These are phyloP conservation scores for Panonychus citri DNA, from an alignment of 1,140 invertebrate species.

Conservation along the genomic window DNA sequence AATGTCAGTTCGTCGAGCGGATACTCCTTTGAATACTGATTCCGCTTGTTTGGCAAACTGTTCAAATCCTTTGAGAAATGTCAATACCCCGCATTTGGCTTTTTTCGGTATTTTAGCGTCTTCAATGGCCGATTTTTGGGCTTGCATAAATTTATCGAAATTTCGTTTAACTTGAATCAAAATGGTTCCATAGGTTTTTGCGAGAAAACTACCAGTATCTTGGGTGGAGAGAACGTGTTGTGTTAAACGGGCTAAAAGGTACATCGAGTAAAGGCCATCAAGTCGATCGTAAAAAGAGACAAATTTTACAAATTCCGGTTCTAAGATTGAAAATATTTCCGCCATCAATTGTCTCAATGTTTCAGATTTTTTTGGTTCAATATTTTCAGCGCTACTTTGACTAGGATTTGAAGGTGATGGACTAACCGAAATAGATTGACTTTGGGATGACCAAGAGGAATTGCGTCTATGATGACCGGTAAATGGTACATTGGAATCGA, in stretches of 20 bases:
- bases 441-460: not conserved
- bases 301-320: conserved; percentile 59
- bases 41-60: conserved; percentile 67
- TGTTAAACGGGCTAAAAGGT: conserved; percentile 61
- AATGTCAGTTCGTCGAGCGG: conserved; percentile 70
- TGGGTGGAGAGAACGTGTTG: conserved; percentile 72
- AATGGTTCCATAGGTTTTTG: conserved; percentile 57
- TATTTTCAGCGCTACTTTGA: conserved; percentile 3
- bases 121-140: conserved; percentile 54
- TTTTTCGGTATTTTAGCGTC: conserved; percentile 42
- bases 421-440: conserved; percentile 3
- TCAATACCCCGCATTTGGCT: conserved; percentile 69
- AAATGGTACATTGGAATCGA: conserved; percentile 32
- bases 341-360: conserved; percentile 42
- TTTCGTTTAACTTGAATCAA: conserved; percentile 79
- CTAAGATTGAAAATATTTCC: conserved; percentile 58
- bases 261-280: conserved; percentile 74
- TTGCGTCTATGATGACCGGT: not conserved
- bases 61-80: conserved; percentile 75
- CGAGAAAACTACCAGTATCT: conserved; percentile 71
- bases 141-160: conserved; percentile 77
- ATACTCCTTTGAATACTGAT: conserved; percentile 50
- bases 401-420: conserved; percentile 9
- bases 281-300: conserved; percentile 59
- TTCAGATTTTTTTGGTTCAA: conserved; percentile 12